Percentiles rank a stretch among this genome's conserved stretches.
phyloP scores from a whole-genome alignment of 2,113 vertebrate genomes.

The Abramis brama region DNA sequence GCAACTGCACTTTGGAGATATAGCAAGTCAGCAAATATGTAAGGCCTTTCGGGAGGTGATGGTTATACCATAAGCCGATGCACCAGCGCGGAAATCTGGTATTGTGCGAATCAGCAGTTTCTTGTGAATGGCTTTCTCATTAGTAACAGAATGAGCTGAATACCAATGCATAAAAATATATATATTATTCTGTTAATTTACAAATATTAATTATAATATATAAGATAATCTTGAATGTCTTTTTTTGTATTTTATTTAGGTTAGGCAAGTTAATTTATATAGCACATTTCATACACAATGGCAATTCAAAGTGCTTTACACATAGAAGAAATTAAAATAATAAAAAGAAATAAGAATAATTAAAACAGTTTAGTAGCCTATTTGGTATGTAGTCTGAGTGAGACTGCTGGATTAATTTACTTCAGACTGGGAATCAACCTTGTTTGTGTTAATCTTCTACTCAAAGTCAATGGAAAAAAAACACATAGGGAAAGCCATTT shows the following conservation, averaged over 20 bases:
- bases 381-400: background rate
- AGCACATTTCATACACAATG: too few species aligned
- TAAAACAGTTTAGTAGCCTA: background rate
- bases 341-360: too few species aligned
- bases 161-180: background rate
- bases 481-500: background rate
- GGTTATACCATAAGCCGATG: background rate
- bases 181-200: too few species aligned
- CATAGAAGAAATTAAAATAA: too few species aligned
- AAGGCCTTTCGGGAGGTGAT: slow-evolving; percentile 1
- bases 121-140: background rate
- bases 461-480: background rate
- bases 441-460: background rate
- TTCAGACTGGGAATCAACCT: background rate
- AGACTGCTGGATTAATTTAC: background rate
- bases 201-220: too few species aligned
- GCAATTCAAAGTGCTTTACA: too few species aligned
- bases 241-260: background rate
- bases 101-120: background rate
- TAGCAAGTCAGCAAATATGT: background rate
- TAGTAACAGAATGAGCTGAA: background rate
- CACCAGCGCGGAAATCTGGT: background rate
- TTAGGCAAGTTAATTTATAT: too few species aligned
- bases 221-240: too few species aligned
- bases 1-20: slow-evolving; percentile 25